Conservation (phyloP, 2,797 vertebrate genomes). For the Enteromius trimaculatus region DNA sequence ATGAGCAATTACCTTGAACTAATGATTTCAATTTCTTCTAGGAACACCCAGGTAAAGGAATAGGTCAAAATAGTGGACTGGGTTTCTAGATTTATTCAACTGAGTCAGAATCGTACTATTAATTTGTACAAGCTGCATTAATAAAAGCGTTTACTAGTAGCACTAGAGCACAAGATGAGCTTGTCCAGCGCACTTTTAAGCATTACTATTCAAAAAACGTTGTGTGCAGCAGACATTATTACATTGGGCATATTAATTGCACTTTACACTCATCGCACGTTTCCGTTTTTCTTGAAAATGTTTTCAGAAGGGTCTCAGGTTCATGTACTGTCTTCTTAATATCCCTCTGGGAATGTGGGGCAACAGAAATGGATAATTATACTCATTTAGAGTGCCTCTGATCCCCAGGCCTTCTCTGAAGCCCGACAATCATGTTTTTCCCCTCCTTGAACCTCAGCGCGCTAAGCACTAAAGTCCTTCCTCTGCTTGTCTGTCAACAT, state of each 20-base stretch:
- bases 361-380: constrained; percentile 40
- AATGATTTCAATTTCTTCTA: constrained; percentile 11
- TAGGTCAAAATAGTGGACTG: background rate
- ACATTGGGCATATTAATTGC: background rate
- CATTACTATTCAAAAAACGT: background rate
- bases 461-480: constrained; percentile 60
- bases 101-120: background rate
- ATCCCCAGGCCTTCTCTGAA: constrained; percentile 61
- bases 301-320: constrained; percentile 26
- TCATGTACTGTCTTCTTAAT: constrained; percentile 25
- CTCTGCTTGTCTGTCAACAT: constrained; percentile 65
- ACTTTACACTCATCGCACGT: background rate
- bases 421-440: constrained; percentile 66
- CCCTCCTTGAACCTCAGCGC: constrained; percentile 35
- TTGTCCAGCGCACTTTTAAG: background rate
- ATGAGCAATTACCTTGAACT: constrained; percentile 35
- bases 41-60: constrained; percentile 26
- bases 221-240: background rate
- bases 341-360: constrained; percentile 15
- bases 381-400: constrained; percentile 57
- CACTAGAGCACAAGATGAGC: background rate
- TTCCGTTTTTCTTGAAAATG: background rate
- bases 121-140: background rate
- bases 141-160: background rate
- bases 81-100: background rate